Evolutionary conservation across 2,113 vertebrate genomes (phyloP), one percentile per base, ranked within the genome.

Genomic region (Macquaria ambigua): DNA sequence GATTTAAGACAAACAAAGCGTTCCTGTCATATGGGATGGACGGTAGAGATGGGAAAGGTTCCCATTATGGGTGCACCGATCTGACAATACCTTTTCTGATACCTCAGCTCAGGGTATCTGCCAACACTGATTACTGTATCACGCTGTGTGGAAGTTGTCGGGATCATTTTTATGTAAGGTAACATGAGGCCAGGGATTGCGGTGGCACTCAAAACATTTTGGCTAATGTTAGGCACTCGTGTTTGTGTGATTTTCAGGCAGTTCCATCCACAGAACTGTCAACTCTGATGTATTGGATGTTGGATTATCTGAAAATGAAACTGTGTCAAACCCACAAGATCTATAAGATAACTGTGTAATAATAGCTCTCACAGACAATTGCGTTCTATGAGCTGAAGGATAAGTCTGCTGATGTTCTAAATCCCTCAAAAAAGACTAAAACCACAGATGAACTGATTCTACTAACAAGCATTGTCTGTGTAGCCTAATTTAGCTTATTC

Each of bases 401-500:
- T 9, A 10, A 39, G 23, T 18, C 41, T 37, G 23, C 31, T 41
- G 5, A 43, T 12, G 37, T 28, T 59, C 16, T 20, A 34, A 69
- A 69, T 69, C 64, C 25, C 28, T 66, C 2, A 0, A 56, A 74
- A 56, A 34, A 34, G 8, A 66, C 25, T n/a, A 46, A n/a, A 73
- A 53, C 48, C 34, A 73, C 31, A 23, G 46, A 67, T 46, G 41
- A 67, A 55, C 15, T 43, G 34, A 18, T 39, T 41, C n/a, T 1
- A 31, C n/a, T 58, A 56, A 56, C 48, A 73, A 43, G 37, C 20
- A 46, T n/a, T 73, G 61, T 53, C 37, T 66, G 37, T 37, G 70
- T 15, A 58, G 61, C 61, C 25, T 15, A 48, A 74, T 78, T 66
- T 67, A 37, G 28, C 25, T 9, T 48, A 25, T 48, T 58, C 52